Evolutionary conservation across 2,888 invertebrate species (phyloP), one percentile per base, ranked within the genome.

Genomic region (Brenthis hecate): DNA sequence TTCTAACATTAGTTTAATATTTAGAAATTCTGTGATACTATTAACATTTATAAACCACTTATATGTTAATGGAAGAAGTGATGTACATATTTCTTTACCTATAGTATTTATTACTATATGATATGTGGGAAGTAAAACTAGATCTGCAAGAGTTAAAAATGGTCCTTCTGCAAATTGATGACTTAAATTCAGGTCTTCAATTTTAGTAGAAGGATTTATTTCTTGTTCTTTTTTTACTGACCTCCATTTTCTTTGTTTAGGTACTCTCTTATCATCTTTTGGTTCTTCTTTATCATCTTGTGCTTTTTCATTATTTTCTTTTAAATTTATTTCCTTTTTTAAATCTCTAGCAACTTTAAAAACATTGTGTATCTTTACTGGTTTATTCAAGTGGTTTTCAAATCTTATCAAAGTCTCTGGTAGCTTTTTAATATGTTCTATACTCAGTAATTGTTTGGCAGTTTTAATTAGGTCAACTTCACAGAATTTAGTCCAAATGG

Each of bases 401-500:
- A 98, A 97, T 73, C 96, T 93, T 0, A 95, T 92, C 62, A 98
- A 84, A 78, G 95, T 95, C n/a, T 88, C 83, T 0, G 98, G 97
- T 65, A 98, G 73, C 72, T 85, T 80, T 55, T 78, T 68, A 32
- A 84, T 68, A 50, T 74, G 76, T 19, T 77, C 74, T 19, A 48
- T 60, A 28, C 53, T 75, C 23, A 92, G 75, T 61, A 94, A 75
- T n/a, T 87, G 78, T 71, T 93, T 93, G 0, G 96, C 87, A 1
- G 95, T 94, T 65, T 89, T 84, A 13, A 96, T 94, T 56, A 98
- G 89, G 81, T 98, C 97, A 4, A 96, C 93, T 92, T 98, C 98
- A 92, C 98, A 98, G 83, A 98, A 98, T 79, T 96, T 96, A 0
- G 98, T 98, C 98, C 98, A 98, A 53, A 96, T 93, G 11, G 98